A percentile compares a stretch with the other conserved stretches of the same genome.
Conservation (phyloP, 2,888 invertebrate genomes). For the Neocrepidodera transversa region DNA sequence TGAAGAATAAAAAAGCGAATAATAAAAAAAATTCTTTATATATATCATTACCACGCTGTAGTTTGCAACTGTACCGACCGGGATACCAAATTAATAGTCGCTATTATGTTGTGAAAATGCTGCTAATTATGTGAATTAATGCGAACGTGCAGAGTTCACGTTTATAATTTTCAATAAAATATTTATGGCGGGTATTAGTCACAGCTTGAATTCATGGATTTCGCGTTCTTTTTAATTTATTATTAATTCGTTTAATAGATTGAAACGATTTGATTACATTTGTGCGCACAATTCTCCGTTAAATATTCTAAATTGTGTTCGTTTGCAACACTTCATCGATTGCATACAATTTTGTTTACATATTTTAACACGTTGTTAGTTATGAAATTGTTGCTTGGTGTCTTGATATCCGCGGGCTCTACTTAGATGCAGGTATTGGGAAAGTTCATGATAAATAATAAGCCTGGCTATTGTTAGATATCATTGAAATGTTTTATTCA, state of each 20-base stretch:
- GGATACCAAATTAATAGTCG: conserved; percentile 17
- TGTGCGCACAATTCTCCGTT: conserved; percentile 5
- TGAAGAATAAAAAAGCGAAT: too few relatives aligned
- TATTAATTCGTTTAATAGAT: conserved; percentile 17
- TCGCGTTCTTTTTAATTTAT: conserved; percentile 19
- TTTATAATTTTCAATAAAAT: conserved; percentile 31
- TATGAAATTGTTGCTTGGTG: conserved; percentile 16
- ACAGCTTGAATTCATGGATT: conserved; percentile 31
- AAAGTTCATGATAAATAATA: background rate
- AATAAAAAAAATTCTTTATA: too few relatives aligned
- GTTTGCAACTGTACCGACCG: conserved; percentile 13
- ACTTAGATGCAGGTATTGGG: conserved; percentile 3
- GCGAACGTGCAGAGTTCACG: conserved; percentile 28
- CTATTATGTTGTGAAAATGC: conserved; percentile 21
- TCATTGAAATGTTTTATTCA: too few relatives aligned
- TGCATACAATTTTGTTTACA: conserved; percentile 29
- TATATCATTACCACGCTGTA: background rate
- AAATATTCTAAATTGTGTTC: conserved; percentile 26
- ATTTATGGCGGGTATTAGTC: conserved; percentile 30
- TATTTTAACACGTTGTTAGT: conserved; percentile 24
- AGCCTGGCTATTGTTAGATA: too few relatives aligned
- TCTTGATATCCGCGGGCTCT: conserved; percentile 13
- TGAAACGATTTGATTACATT: conserved; percentile 21
- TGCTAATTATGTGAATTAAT: conserved; percentile 31
- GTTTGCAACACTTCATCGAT: conserved; percentile 24